These are phyloP conservation scores for Drosophila jambulina DNA, from an alignment of 1,140 invertebrate species.

Conservation along the genomic window DNA sequence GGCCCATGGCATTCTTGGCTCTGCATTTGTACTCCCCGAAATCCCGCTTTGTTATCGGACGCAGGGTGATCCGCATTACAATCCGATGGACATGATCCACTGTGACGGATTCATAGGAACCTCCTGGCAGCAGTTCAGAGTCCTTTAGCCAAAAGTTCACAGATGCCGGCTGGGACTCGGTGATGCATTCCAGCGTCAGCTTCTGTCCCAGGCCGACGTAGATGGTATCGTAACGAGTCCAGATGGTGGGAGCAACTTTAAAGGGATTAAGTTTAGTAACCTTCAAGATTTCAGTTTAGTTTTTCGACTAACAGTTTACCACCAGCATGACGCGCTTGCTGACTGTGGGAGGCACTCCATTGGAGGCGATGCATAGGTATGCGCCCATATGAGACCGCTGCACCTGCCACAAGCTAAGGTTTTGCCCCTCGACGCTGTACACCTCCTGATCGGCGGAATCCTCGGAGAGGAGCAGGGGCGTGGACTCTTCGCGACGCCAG, in stretches of 20 bases:
- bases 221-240: slow-evolving; percentile 87
- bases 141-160: slow-evolving; percentile 87
- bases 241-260: slow-evolving; percentile 87
- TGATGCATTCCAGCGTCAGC: slow-evolving; percentile 87
- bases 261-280: neutral
- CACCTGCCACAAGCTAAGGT: slow-evolving; percentile 84
- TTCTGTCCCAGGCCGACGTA: slow-evolving; percentile 87
- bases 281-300: no score
- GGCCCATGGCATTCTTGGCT: slow-evolving; percentile 87
- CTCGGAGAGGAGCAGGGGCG: slow-evolving; percentile 84
- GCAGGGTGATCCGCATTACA: slow-evolving; percentile 87
- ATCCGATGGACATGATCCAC: slow-evolving; percentile 87
- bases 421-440: slow-evolving; percentile 83
- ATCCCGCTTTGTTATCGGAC: slow-evolving; percentile 86
- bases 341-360: slow-evolving; percentile 92
- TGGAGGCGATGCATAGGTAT: slow-evolving; percentile 87
- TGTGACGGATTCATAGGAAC: slow-evolving; percentile 86
- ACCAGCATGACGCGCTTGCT: slow-evolving; percentile 91
- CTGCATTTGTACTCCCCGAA: slow-evolving; percentile 88
- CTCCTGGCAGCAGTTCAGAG: slow-evolving; percentile 85
- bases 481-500: slow-evolving; percentile 89
- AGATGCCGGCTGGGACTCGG: slow-evolving; percentile 87
- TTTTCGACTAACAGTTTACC: slow-evolving; percentile 90
- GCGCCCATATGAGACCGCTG: slow-evolving; percentile 85
- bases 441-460: slow-evolving; percentile 53